Evolutionary conservation across 2,113 vertebrate species (phyloP).

Genomic region (Craseonycteris thonglongyai): DNA sequence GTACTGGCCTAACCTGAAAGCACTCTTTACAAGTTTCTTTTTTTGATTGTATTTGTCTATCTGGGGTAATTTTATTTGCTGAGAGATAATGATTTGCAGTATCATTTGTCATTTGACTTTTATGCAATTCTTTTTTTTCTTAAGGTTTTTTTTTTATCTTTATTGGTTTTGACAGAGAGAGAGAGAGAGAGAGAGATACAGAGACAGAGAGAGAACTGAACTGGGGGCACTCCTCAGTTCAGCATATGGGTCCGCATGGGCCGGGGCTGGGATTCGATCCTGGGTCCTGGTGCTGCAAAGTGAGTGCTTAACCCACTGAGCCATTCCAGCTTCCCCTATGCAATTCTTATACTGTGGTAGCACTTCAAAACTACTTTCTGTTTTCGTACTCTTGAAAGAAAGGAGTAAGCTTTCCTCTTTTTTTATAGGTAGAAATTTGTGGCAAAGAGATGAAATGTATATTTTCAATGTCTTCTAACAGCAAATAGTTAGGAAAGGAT

Average conservation of each 20-base stretch:
- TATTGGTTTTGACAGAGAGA: too few relatives aligned
- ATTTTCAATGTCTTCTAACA: background rate
- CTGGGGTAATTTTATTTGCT: background rate
- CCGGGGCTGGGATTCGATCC: too few relatives aligned
- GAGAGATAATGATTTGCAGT: background rate
- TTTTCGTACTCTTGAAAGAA: background rate
- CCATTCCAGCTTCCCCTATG: too few relatives aligned
- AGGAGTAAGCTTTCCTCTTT: background rate
- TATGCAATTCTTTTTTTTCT: background rate
- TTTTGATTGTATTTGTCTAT: background rate
- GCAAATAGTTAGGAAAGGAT: background rate
- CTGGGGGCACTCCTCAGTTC: too few relatives aligned
- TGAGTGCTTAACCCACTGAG: too few relatives aligned
- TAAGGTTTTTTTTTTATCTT: too few relatives aligned
- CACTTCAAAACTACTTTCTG: background rate
- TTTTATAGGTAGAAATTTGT: background rate
- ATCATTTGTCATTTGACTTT: conserved; percentile 10
- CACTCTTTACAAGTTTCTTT: background rate
- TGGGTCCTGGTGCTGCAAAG: too few relatives aligned
- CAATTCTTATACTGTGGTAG: background rate
- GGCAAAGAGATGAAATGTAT: background rate
- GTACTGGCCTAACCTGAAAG: background rate
- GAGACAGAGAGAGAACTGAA: too few relatives aligned
- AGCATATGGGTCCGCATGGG: too few relatives aligned
- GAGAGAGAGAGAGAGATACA: too few relatives aligned